Evolutionary conservation across 2,113 vertebrate species (phyloP), one percentile per base, ranked within the genome.

Genomic region (Oncorhynchus tshawytscha): DNA sequence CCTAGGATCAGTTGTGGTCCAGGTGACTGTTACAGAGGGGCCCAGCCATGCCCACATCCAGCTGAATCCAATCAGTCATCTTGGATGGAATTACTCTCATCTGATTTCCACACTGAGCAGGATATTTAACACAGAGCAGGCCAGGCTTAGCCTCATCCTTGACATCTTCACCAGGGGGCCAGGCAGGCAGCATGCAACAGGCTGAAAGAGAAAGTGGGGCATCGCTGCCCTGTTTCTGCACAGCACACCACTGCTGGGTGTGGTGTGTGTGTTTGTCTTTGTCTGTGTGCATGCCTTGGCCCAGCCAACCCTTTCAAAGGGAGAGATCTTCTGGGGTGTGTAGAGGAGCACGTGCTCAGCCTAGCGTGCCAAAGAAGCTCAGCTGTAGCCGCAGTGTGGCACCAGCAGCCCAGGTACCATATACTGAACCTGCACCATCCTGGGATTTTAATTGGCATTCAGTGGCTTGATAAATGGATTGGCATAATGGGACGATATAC

Each of bases 391-490:
- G 91, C 93, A 91, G 16, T 90, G 93, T 94, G 94, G 94, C 94
- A 95, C 93, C 87, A 87, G 73, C 92, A 90, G 91, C 91, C 94
- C 91, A 88, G 12, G 25, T 9, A 12, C 31, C 66, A 67, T 39
- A 29, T 34, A 24, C n/a, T 94, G 94, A 95, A 96, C 95, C 94
- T 96, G 93, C 94, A 91, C 93, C 95, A 95, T 95, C 94, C 94
- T 95, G 95, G 92, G 93, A 94, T 93, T 95, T 95, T 95, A 96
- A 96, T 96, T 96, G 95, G 94, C 94, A 95, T 95, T 96, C 95
- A 93, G 93, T 92, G 91, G 90, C 85, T 93, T 96, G 95, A 96
- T 96, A 95, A 96, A 96, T 96, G 94, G 95, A 95, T 95, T 93
- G 94, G 93, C 93, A 96, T 96, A 96, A 96, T 95, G 95, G 95